Evolutionary conservation across 2,888 invertebrate genomes (phyloP).

Genomic region (Nymphalis polychloros): DNA sequence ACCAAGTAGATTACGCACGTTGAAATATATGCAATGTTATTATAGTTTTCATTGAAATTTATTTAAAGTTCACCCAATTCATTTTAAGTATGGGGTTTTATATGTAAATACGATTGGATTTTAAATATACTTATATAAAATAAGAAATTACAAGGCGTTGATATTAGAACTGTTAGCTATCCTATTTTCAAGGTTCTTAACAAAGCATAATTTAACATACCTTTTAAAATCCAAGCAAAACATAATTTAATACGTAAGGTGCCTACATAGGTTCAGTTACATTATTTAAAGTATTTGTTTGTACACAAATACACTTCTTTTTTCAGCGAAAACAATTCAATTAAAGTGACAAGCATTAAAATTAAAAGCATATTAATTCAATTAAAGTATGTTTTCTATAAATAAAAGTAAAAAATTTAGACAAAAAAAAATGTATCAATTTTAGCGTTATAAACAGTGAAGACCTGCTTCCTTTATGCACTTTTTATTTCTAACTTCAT

Average conservation of each 20-base stretch:
- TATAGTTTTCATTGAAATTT: no score
- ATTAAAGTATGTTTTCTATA: not conserved
- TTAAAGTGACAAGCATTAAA: not conserved
- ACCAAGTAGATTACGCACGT: no score
- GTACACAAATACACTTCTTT: not conserved
- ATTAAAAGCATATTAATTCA: not conserved
- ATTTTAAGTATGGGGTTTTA: no score
- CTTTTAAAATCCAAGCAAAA: not conserved
- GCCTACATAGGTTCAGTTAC: not conserved
- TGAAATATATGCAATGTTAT: no score
- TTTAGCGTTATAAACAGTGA: not conserved
- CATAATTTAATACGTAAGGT: not conserved
- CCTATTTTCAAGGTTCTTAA: no score
- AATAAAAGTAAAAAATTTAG: slow-evolving; percentile 5
- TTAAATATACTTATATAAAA: no score
- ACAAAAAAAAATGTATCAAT: slow-evolving; percentile 2
- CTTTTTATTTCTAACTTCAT: not conserved
- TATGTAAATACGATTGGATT: no score
- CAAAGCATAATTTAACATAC: not conserved
- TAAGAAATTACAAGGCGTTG: no score
- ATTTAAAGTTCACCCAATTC: no score
- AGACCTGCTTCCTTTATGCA: slow-evolving; percentile 8
- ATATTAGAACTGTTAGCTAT: no score
- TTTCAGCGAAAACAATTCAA: not conserved
- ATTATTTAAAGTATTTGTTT: slow-evolving; percentile 2